Conservation (phyloP, 2,888 invertebrate species). For the Lamellibrachia columna region DNA sequence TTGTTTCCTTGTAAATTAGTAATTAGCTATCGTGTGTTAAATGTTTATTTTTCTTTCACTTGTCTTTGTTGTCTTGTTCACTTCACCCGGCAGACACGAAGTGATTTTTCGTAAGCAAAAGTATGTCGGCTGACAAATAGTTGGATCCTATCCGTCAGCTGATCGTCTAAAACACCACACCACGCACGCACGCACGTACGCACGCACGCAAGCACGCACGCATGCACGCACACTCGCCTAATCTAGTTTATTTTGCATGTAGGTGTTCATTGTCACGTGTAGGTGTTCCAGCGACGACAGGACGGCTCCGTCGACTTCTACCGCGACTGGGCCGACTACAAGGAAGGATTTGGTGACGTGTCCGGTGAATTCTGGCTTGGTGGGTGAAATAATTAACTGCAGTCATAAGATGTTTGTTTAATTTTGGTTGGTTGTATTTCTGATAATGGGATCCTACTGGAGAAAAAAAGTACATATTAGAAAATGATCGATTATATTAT, state of each 20-base stretch:
- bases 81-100: too few species aligned
- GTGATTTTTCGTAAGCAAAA: too few species aligned
- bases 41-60: too few species aligned
- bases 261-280: neutral
- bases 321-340: neutral
- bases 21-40: too few species aligned
- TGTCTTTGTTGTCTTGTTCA: too few species aligned
- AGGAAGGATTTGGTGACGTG: neutral
- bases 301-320: slow-evolving; percentile 7
- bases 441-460: too few species aligned
- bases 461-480: too few species aligned
- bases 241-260: neutral
- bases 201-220: neutral
- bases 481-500: too few species aligned
- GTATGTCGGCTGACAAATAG: too few species aligned
- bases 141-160: too few species aligned
- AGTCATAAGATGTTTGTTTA: neutral
- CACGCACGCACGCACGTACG: neutral
- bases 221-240: neutral
- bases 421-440: neutral
- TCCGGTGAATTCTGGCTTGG: neutral
- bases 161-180: too few species aligned
- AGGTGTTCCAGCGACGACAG: neutral
- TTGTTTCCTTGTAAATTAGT: too few species aligned
- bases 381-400: neutral